Percentiles rank a stretch among this genome's conserved stretches.
Conservation (phyloP, 2,797 vertebrate genomes). For the Dipus sagitta region DNA sequence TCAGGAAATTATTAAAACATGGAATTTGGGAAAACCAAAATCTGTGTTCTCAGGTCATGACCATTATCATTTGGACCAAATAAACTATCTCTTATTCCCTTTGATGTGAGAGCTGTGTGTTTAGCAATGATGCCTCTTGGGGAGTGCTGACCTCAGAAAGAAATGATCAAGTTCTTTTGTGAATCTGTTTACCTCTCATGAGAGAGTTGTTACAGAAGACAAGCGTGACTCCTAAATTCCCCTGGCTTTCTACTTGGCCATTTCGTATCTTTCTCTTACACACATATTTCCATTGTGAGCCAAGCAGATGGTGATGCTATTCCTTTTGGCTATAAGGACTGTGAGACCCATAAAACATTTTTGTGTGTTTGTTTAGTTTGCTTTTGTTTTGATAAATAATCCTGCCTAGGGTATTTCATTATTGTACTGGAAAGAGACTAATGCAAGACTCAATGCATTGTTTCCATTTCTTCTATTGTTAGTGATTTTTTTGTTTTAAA, state of each 20-base stretch:
- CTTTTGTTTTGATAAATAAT: background rate
- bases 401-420: background rate
- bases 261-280: background rate
- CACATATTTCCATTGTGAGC: background rate
- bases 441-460: background rate
- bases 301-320: background rate
- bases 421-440: background rate
- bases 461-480: background rate
- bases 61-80: too few species aligned
- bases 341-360: background rate
- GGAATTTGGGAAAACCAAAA: too few species aligned
- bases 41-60: too few species aligned
- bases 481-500: background rate
- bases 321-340: background rate
- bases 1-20: too few species aligned
- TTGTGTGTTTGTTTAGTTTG: too few species aligned
- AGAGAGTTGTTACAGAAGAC: background rate
- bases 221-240: rapidly evolving
- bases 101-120: too few species aligned
- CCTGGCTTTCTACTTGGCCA: background rate
- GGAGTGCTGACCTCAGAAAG: background rate
- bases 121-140: too few species aligned
- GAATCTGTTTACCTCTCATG: background rate
- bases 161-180: background rate
- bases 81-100: too few species aligned